Base-by-base conservation (phyloP, 2,113 vertebrate genomes). In the Acrocephalus kingi region DNA sequence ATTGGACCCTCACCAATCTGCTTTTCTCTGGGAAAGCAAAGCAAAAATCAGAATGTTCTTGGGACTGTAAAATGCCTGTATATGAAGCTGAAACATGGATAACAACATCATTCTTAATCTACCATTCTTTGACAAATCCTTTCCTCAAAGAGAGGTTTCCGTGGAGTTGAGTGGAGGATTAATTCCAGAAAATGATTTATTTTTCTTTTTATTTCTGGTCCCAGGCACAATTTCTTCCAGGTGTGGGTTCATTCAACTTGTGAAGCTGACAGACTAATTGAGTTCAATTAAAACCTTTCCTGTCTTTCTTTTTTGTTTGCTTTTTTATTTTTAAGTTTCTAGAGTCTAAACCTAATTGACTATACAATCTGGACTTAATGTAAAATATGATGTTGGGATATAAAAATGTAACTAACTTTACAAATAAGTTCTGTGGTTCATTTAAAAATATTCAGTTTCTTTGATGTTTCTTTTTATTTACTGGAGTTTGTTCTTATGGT, bases 381-480 rank as follows among this genome's bases (percentile, higher is more conserved):
- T 94, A 87, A 95, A 94, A 92, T 93, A 59, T 78, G 61, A 75
- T 84, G 89, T 56, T 78, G 73, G 64, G 37, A 67, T 78, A 87
- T 64, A 92, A 94, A 89, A 96, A 92, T 84, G 45, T 75, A 75
- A 67, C 61, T 64, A 78, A 90, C 46, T 37, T 48, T 68, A 87
- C 84, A 94, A 93, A n/a, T 89, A 94, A 92, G 68, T 68, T 87
- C 62, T 91, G 91, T 90, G 80, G 89, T 64, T 95, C 12, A 63
- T 90, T 94, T 87, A 35, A 89, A 94, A 94, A 71, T 81, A 80
- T 52, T 90, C 73, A 61, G 52, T 62, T 80, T 79, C 95, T 95
- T 96, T 97, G 85, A 93, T 88, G 75, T 91, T 91, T 59, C 78
- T 74, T 93, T 89, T 94, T 91, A 72, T 95, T 96, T 94, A 76